These are phyloP conservation scores for Trematomus bernacchii DNA, from an alignment of 2,797 vertebrate species.

Conservation along the genomic window DNA sequence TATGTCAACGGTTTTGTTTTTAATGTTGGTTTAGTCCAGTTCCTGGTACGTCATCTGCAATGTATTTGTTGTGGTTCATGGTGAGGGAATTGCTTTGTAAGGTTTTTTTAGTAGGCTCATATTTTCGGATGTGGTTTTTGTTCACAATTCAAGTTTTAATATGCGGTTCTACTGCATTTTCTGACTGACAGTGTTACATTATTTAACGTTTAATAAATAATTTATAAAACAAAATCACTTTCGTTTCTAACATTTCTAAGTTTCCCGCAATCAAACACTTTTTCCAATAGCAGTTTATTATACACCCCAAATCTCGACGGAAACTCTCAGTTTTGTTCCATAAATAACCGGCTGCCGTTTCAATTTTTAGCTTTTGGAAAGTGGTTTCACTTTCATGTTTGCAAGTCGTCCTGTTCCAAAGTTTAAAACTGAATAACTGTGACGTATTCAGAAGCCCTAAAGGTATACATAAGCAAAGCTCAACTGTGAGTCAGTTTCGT, in stretches of 20 bases:
- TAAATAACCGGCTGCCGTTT: slow-evolving; percentile 22
- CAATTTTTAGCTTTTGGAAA: slow-evolving; percentile 8
- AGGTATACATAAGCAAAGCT: slow-evolving; percentile 21
- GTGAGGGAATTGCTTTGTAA: not conserved
- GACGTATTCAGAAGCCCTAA: slow-evolving; percentile 11
- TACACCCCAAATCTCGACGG: not conserved
- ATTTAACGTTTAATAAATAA: too few relatives aligned
- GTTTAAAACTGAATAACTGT: slow-evolving; percentile 19
- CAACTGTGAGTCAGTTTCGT: slow-evolving; percentile 13
- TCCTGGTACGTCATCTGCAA: not conserved
- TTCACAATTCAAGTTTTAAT: too few relatives aligned
- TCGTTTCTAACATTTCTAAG: not conserved
- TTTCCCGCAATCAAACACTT: not conserved
- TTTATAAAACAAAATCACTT: not conserved
- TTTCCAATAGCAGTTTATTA: not conserved
- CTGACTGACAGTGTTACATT: too few relatives aligned
- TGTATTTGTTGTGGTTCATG: not conserved
- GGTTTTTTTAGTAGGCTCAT: slow-evolving; percentile 3
- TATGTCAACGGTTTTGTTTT: not conserved
- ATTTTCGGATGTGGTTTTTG: too few relatives aligned
- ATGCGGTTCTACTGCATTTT: too few relatives aligned
- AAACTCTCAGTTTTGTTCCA: slow-evolving; percentile 5
- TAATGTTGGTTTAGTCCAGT: not conserved
- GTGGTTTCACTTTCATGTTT: slow-evolving; percentile 1
- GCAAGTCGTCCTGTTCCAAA: not conserved